A percentile compares a stretch with the other conserved stretches of the same genome.
Conservation (phyloP, 2,797 vertebrate species). For the Furcifer pardalis region DNA sequence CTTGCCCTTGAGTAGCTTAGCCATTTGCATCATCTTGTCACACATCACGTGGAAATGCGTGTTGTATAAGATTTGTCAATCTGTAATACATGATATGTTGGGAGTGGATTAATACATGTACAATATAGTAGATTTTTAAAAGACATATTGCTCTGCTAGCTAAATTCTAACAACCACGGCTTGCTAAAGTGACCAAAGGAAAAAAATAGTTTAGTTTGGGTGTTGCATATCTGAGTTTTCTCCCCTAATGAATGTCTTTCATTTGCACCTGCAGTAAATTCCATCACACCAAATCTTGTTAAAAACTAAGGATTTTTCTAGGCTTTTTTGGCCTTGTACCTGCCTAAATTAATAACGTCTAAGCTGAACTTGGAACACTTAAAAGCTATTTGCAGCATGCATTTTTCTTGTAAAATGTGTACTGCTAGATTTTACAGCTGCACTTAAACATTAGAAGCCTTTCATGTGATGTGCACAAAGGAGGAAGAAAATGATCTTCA, state of each 20-base stretch:
- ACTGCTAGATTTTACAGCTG: conserved; percentile 9
- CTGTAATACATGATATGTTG: background rate
- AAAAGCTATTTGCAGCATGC: conserved; percentile 2
- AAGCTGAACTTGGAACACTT: background rate
- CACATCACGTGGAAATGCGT: background rate
- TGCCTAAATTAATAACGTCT: conserved; percentile 19
- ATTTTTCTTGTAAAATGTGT: conserved; percentile 21
- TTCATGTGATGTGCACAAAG: background rate
- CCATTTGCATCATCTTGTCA: background rate
- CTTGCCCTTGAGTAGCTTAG: background rate
- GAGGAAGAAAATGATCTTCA: background rate
- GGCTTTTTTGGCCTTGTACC: conserved; percentile 9
- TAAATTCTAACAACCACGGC: background rate
- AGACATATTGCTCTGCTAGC: background rate
- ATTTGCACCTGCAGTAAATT: conserved; percentile 15
- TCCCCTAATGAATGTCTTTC: background rate
- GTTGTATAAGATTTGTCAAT: background rate
- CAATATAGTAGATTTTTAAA: background rate
- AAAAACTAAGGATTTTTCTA: conserved; percentile 19
- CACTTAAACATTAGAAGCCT: background rate
- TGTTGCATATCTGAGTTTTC: background rate
- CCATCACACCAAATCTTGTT: background rate
- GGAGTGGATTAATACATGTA: background rate
- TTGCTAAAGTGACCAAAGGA: background rate
- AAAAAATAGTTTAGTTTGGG: background rate